Evolutionary conservation across 2,113 vertebrate species (phyloP), one percentile per base, ranked within the genome.

Genomic region (Struthio camelus): DNA sequence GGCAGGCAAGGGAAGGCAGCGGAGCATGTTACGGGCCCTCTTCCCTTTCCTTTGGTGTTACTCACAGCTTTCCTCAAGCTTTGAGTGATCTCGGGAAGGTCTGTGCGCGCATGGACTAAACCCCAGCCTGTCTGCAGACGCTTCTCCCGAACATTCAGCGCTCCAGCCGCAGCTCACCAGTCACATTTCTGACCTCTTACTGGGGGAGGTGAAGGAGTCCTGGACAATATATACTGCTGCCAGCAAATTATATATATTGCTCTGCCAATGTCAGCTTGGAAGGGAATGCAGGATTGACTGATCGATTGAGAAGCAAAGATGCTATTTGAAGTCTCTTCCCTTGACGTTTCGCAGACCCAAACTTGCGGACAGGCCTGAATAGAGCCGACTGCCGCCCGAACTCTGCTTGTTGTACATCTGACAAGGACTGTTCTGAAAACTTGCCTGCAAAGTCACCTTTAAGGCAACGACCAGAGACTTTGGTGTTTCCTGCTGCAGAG

Each of bases 151-250:
- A 27, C 6, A 25, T 19, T 86, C n/a, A 4, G 64, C 38, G n/a
- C 17, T 78, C 46, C 8, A 1, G 6, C n/a, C 15, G 24, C 25
- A 32, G 18, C 58, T 73, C 66, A 6, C 53, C 1, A 1, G 23
- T 30, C 53, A 0, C 0, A 2, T 16, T 78, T 27, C 40, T 2
- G 2, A 80, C 50, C 79, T 54, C 38, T 56, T 20, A 14, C 32
- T 32, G 42, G 51, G 53, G 27, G 34, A 67, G 36, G 44, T 7
- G 44, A 53, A 79, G 62, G 50, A 24, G 8, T 14, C 27, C 67
- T 28, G 53, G 1, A 25, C 38, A 79, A 2, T 4, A 70, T 16
- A 1, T 9, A 7, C 28, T 1, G 3, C 0, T 85, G 75, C 44
- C 85, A 85, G 62, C 25, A 23, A 48, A 5, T 5, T 53, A 32